Base-by-base conservation (phyloP, 2,797 vertebrate species). In the Lithobates sylvaticus region DNA sequence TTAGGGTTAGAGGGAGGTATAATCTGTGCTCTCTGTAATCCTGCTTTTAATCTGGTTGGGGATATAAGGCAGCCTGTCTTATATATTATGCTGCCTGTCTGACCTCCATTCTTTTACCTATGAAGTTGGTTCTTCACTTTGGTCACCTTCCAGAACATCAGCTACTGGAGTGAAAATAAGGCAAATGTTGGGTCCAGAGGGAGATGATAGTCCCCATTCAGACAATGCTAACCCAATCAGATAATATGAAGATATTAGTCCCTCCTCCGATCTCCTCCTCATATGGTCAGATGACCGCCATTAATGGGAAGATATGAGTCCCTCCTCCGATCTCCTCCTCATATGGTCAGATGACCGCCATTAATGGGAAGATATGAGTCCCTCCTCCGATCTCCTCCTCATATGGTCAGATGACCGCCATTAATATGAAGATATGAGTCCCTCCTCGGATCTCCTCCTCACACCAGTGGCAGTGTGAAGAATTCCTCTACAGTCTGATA, bases 401-500 rank as follows among this genome's bases (percentile, higher is more conserved):
- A 8, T 7, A 64, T 64, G 10, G 21, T 64, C 21, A 9, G 61
- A 64, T n/a, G 61, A n/a, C 7, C 44, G 1, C 13, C 64, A 26
- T 65, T 65, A 65, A 65, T 10, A 27, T 0, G 23, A 27, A 26
- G 64, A 64, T 64, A 21, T 64, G 7, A n/a, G 8, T 27, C 44
- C 13, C 44, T 13, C 44, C 44, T 12, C 3, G 16, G 50, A 18
- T 54, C 18, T 18, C 15, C 2, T 54, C 50, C 3, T 82, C 80
- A 82, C 27, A 3, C 36, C 34, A 84, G n/a, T 70, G 82, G 81
- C 70, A 76, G 88, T 67, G 36, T 10, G 1, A 47, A 78, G 7
- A 0, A 61, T 10, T 84, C n/a, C 27, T 88, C 54, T 29, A 2
- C 71, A 61, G 29, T 72, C 68, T 88, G 0, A 0, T 71, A 27